Base-by-base conservation (phyloP, 2,113 vertebrate genomes). In the Cyanoderma ruficeps region DNA sequence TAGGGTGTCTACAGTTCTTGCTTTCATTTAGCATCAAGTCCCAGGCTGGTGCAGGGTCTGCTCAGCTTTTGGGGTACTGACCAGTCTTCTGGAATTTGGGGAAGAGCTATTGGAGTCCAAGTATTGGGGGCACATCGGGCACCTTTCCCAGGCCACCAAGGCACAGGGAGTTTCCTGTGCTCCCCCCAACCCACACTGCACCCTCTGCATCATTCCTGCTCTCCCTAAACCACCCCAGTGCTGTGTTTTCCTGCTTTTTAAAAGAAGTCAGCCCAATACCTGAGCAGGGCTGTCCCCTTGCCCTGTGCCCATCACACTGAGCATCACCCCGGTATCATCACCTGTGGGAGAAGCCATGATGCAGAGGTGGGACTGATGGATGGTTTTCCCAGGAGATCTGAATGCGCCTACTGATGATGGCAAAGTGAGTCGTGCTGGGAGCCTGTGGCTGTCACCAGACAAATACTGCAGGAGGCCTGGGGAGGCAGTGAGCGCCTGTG, bases 401-500 rank as follows among this genome's bases (percentile, higher is more conserved):
- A 24, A 17, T 33, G 42, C 57, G 2, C 10, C 44, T 37, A 3
- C 70, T 13, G 71, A 5, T 5, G 3, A 4, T 0, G 0, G 27
- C 46, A 56, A 59, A 68, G 44, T 7, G 1, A 69, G 46, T n/a
- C 4, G 5, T 4, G 21, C 22, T 3, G 0, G 15, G 35, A 81
- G 33, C 55, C n/a, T 2, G 5, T 2, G 22, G 41, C 55, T 35
- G 42, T 15, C 37, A 13, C 71, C 27, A 8, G 41, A 63, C 33
- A 4, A 80, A 64, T 57, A 33, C 5, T 78, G n/a, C 37, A 13
- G 6, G 46, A 86, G 55, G 44, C 7, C 39, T 30, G 75, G 65
- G 55, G 47, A 82, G 50, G 65, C 56, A 41, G 42, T 1, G 1
- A 56, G 42, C 0, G 1, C 27, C 50, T 17, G 31, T 21, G 57